Conservation (phyloP, 2,888 invertebrate genomes). For the Orthosia cruda region DNA sequence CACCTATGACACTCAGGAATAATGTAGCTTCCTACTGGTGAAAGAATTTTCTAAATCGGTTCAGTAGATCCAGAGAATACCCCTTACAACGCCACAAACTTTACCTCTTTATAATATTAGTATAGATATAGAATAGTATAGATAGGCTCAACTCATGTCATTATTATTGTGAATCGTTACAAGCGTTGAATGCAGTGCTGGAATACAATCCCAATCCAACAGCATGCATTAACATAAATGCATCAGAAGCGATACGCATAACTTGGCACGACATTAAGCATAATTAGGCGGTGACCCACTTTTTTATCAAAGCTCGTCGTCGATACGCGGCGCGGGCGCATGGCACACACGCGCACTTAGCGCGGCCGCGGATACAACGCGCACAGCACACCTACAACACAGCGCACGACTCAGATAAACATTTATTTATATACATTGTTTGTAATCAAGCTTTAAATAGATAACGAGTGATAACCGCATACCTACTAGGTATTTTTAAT, state of each 20-base stretch:
- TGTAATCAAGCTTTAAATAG: slow-evolving; percentile 65
- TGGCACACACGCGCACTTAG: slow-evolving; percentile 63
- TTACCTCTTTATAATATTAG: too few species aligned
- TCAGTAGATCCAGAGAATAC: too few species aligned
- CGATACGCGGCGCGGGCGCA: slow-evolving; percentile 76
- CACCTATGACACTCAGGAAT: too few species aligned
- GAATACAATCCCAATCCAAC: slow-evolving; percentile 71
- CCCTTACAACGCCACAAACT: too few species aligned
- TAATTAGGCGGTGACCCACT: slow-evolving; percentile 88
- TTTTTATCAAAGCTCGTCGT: slow-evolving; percentile 82
- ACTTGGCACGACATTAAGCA: slow-evolving; percentile 84
- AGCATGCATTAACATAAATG: slow-evolving; percentile 81
- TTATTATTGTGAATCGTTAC: slow-evolving; percentile 57
- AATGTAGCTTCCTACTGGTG: too few species aligned
- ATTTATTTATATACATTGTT: slow-evolving; percentile 63
- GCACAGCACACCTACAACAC: slow-evolving; percentile 55
- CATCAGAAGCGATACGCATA: slow-evolving; percentile 83
- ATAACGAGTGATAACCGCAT: slow-evolving; percentile 53
- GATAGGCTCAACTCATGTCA: slow-evolving; percentile 37
- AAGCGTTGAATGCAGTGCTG: slow-evolving; percentile 69
- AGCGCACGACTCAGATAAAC: slow-evolving; percentile 57
- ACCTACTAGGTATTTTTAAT: slow-evolving; percentile 39
- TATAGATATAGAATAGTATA: too few species aligned
- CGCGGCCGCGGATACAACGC: slow-evolving; percentile 44
- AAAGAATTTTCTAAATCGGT: too few species aligned